Conservation (phyloP, 1,140 invertebrate genomes). For the Macrocentrus cingulum region DNA sequence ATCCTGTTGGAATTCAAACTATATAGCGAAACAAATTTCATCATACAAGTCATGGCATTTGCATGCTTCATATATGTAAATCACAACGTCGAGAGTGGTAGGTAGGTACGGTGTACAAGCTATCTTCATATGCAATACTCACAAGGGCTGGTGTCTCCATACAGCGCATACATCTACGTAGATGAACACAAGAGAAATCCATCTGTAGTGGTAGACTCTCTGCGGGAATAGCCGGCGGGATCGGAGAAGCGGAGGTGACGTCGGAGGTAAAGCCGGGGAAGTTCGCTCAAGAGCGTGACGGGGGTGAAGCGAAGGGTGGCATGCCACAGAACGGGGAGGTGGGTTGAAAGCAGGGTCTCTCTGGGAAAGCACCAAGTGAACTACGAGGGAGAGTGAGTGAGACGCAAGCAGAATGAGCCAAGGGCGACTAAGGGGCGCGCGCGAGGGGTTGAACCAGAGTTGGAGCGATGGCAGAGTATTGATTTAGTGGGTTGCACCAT, state of each 20-base stretch:
- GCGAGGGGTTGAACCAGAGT: conserved; percentile 52
- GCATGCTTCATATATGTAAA: too few species aligned
- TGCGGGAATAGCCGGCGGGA: conserved; percentile 45
- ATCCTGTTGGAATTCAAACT: too few species aligned
- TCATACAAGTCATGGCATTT: too few species aligned
- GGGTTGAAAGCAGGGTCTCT: conserved; percentile 20
- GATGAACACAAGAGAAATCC: conserved; percentile 30
- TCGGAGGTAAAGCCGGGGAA: conserved; percentile 50
- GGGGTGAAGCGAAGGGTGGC: conserved; percentile 48
- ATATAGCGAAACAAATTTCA: too few species aligned
- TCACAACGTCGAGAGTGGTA: too few species aligned
- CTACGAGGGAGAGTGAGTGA: conserved; percentile 30
- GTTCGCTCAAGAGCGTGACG: conserved; percentile 56
- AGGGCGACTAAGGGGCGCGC: conserved; percentile 33
- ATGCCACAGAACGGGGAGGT: conserved; percentile 21
- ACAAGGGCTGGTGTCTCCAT: too few species aligned
- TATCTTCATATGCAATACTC: too few species aligned
- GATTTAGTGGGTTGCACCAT: conserved; percentile 60
- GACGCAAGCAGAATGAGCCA: conserved; percentile 28
- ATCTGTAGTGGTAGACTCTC: conserved; percentile 48
- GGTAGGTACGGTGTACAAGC: too few species aligned
- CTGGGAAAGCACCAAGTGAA: conserved; percentile 15
- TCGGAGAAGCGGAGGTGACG: conserved; percentile 10
- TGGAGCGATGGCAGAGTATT: conserved; percentile 61
- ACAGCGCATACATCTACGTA: conserved; percentile 7